phyloP scores from a whole-genome alignment of 2,113 vertebrate genomes.

The Xenotilapia longispinis region DNA sequence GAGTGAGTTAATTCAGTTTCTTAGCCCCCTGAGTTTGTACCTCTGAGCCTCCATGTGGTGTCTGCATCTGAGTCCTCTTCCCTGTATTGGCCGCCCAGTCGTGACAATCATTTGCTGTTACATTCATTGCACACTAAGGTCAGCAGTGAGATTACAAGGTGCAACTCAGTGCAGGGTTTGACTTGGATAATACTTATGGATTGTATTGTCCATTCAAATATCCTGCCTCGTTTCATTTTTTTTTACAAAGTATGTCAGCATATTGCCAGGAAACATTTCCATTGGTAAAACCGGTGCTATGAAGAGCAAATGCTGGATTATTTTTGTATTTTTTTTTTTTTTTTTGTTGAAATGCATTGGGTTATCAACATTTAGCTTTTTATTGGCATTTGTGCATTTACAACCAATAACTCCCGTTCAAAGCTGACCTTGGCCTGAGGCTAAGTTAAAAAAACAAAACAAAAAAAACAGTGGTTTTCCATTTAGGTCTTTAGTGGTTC shows the following conservation, averaged over 20 bases:
- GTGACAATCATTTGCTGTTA: background rate
- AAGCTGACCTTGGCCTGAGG: background rate
- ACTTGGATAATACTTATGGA: background rate
- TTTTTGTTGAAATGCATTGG: background rate
- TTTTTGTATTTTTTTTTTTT: rapidly evolving
- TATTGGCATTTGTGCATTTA: background rate
- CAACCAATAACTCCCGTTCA: rapidly evolving
- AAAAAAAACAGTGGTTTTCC: background rate
- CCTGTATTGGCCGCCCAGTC: background rate
- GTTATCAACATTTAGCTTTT: background rate
- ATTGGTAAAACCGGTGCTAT: background rate
- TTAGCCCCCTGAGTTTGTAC: background rate
- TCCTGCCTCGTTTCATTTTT: background rate
- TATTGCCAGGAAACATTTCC: background rate
- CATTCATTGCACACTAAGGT: background rate
- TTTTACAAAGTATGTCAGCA: background rate
- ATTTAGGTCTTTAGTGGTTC: background rate
- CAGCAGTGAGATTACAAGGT: background rate
- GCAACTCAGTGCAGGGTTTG: background rate
- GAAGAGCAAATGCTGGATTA: background rate
- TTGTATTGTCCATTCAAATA: background rate
- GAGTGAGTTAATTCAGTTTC: background rate
- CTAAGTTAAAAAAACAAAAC: background rate
- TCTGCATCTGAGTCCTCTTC: background rate
- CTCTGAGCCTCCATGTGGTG: background rate